Conservation (phyloP, 2,888 invertebrate genomes). For the Orthosia gracilis region DNA sequence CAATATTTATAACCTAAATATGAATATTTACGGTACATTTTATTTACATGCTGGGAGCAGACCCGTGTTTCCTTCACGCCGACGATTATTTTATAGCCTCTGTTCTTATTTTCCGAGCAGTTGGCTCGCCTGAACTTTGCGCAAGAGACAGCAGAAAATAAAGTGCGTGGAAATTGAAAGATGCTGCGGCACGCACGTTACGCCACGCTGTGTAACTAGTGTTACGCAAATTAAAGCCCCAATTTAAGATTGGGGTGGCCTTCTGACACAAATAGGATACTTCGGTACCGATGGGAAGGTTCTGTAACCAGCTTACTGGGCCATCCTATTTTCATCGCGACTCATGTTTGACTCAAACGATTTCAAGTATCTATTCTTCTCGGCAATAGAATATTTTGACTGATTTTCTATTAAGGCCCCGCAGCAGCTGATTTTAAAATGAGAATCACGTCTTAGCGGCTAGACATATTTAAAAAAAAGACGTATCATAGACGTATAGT, state of each 20-base stretch:
- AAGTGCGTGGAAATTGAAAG: constrained; percentile 79
- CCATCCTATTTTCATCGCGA: constrained; percentile 61
- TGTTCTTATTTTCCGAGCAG: constrained; percentile 67
- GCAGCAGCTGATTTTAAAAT: no score
- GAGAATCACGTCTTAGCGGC: no score
- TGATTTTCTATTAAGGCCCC: constrained; percentile 9
- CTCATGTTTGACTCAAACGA: constrained; percentile 48
- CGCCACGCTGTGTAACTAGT: constrained; percentile 72
- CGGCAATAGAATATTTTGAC: constrained; percentile 23
- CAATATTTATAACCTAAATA: constrained; percentile 31
- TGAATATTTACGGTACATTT: constrained; percentile 34
- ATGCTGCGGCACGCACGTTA: constrained; percentile 78
- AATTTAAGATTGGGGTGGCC: constrained; percentile 70
- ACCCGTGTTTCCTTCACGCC: constrained; percentile 67
- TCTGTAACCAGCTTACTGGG: constrained; percentile 53
- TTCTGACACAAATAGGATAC: constrained; percentile 70
- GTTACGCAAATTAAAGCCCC: constrained; percentile 81
- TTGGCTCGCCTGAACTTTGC: constrained; percentile 74
- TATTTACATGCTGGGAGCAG: constrained; percentile 3
- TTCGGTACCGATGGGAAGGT: constrained; percentile 43
- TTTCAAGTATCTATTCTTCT: constrained; percentile 17
- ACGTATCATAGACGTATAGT: no score
- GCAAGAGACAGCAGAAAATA: constrained; percentile 84
- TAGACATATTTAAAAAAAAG: no score
- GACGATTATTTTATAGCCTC: constrained; percentile 71